A percentile compares a stretch with the other conserved stretches of the same genome.
These are phyloP conservation scores for Varanus komodoensis DNA, from an alignment of 2,113 vertebrate genomes.

Conservation along the genomic window DNA sequence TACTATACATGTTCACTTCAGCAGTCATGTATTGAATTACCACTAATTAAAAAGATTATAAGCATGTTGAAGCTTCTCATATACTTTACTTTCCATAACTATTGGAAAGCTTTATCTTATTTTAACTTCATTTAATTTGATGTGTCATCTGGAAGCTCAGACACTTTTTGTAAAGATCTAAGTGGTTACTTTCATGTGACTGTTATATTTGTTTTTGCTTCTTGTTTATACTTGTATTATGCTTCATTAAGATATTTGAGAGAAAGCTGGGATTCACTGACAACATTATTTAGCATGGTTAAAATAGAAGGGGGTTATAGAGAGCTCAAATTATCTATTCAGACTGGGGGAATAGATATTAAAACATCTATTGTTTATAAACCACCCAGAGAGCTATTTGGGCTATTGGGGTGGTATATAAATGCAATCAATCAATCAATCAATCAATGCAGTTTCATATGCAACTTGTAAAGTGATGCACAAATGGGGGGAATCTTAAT, in stretches of 20 bases:
- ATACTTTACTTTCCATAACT: background rate
- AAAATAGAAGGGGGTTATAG: no score
- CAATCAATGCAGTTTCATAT: no score
- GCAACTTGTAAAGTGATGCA: no score
- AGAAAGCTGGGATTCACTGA: background rate
- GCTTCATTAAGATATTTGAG: background rate
- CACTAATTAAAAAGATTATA: background rate
- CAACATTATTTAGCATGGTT: no score
- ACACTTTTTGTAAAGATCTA: background rate
- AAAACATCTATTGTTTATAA: no score
- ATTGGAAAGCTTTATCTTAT: background rate
- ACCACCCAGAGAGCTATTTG: no score
- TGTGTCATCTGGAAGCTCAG: background rate
- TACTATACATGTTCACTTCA: background rate
- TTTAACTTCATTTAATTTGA: background rate
- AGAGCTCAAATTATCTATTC: no score
- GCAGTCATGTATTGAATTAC: background rate
- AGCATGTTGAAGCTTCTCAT: background rate
- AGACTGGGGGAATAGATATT: no score
- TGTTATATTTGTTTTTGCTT: background rate
- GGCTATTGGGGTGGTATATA: no score
- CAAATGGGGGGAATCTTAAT: no score
- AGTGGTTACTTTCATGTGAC: background rate
- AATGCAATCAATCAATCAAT: no score
- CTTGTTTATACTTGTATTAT: background rate